These are phyloP conservation scores for Cistogaster globosa DNA, from an alignment of 2,888 invertebrate genomes.

Conservation along the genomic window DNA sequence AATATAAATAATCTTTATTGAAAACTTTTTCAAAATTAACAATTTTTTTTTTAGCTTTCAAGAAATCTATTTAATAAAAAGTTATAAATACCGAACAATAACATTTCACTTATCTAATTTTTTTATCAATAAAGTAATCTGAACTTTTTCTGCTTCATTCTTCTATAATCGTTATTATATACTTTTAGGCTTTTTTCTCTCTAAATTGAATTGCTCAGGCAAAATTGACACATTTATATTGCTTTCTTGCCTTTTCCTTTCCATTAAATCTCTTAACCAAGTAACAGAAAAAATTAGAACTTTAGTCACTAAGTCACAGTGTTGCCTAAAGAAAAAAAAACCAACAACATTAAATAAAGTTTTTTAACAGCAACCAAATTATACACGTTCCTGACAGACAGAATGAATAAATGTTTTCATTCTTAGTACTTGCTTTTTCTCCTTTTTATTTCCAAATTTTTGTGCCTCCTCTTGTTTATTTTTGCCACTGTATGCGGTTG, in stretches of 20 bases:
- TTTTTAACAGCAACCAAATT: constrained; percentile 17
- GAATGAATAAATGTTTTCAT: constrained; percentile 8
- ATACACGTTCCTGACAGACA: constrained; percentile 10
- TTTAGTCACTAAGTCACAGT: constrained; percentile 49
- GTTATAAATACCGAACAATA: too few species aligned
- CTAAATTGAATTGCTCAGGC: constrained; percentile 38
- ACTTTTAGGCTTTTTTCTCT: constrained; percentile 24
- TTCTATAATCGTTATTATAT: background rate
- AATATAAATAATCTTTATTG: too few species aligned
- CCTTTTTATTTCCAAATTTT: background rate
- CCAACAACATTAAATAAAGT: constrained; percentile 44
- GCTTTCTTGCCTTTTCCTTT: background rate
- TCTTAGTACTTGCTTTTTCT: background rate
- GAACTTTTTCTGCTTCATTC: too few species aligned
- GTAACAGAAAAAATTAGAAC: constrained; percentile 12
- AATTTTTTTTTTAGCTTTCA: too few species aligned
- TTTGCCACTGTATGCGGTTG: constrained; percentile 69
- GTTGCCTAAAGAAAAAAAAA: constrained; percentile 48
- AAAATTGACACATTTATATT: constrained; percentile 16
- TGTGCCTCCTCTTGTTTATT: constrained; percentile 53
- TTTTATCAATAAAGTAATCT: too few species aligned
- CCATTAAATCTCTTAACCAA: constrained; percentile 8
- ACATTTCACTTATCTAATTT: too few species aligned
- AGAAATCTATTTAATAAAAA: too few species aligned
- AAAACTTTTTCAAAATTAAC: too few species aligned